Conservation (phyloP, 2,113 vertebrate genomes). For the Urocynchramus pylzowi region DNA sequence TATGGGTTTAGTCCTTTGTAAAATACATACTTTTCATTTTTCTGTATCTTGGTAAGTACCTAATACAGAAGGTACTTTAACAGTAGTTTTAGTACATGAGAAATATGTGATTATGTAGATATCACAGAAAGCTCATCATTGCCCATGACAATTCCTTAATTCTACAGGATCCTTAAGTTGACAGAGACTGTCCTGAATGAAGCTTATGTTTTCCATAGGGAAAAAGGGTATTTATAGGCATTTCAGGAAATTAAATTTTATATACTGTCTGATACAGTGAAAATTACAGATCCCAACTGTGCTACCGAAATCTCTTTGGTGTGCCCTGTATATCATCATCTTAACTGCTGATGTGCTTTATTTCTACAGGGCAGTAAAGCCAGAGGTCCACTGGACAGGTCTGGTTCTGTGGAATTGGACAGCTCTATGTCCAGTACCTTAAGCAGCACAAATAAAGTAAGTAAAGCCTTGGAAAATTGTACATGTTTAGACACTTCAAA, state of each 20-base stretch:
- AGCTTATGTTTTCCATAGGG: not conserved
- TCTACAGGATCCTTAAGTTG: not conserved
- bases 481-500: not conserved
- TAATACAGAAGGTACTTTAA: not conserved
- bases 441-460: slow-evolving; percentile 76
- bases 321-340: not conserved
- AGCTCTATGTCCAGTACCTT: slow-evolving; percentile 67
- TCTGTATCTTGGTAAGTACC: not conserved
- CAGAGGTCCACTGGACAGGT: slow-evolving; percentile 75
- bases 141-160: not conserved
- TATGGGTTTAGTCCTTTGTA: not conserved
- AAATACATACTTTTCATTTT: not conserved
- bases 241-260: not conserved
- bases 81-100: not conserved
- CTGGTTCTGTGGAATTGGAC: slow-evolving; percentile 72
- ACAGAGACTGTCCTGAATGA: not conserved
- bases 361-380: slow-evolving; percentile 80
- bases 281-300: not conserved
- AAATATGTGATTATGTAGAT: not conserved
- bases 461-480: not conserved
- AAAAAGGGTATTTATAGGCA: not conserved
- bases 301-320: not conserved
- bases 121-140: not conserved
- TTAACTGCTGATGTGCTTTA: not conserved
- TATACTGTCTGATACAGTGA: not conserved